Percentiles rank a stretch among this genome's conserved stretches.
Conservation (phyloP, 2,797 vertebrate genomes). For the Megaceryle alcyon region DNA sequence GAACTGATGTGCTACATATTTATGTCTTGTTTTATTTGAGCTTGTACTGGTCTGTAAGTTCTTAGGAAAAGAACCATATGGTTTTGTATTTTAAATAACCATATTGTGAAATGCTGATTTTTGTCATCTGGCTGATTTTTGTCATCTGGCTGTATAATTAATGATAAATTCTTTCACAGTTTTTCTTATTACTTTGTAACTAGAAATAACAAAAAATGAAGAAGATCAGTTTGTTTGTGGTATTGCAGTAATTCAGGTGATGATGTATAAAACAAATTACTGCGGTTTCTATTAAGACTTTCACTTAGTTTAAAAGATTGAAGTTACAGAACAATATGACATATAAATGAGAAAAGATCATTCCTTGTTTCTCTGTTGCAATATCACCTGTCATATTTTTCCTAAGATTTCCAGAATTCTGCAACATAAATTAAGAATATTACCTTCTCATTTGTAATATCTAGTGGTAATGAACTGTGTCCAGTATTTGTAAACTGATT, state of each 20-base stretch:
- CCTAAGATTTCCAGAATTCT: slow-evolving; percentile 17
- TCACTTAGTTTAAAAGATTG: background rate
- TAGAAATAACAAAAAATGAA: background rate
- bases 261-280: background rate
- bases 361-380: background rate
- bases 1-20: background rate
- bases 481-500: background rate
- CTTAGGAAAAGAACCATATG: background rate
- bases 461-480: background rate
- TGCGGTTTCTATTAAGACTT: slow-evolving; percentile 21
- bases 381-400: background rate
- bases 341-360: slow-evolving; percentile 11
- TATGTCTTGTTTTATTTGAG: background rate
- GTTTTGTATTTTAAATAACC: background rate
- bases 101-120: background rate
- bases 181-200: background rate
- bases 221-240: background rate
- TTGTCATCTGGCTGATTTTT: background rate
- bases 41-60: background rate
- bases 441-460: background rate
- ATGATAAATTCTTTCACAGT: background rate
- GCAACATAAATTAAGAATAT: background rate
- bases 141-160: background rate
- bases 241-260: background rate
- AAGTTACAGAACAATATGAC: background rate